Conservation (phyloP, 2,797 vertebrate species). For the Sebastes taczanowskii region DNA sequence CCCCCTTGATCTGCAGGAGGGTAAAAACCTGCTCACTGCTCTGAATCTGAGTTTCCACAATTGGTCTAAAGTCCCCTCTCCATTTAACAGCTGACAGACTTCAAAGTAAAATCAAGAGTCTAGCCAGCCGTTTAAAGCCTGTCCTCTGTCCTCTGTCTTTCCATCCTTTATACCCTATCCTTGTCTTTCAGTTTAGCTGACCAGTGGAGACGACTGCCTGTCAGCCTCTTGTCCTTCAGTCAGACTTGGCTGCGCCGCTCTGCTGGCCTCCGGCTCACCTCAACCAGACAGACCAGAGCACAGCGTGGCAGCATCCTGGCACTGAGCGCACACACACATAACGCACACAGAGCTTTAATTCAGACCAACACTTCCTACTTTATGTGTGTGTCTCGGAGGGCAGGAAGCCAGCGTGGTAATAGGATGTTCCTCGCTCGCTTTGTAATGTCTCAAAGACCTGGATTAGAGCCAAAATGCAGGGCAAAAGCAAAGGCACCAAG, state of each 20-base stretch:
- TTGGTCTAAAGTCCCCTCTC: neutral
- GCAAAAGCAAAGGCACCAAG: neutral
- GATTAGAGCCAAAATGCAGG: conserved; percentile 7
- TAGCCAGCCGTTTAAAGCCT: conserved; percentile 11
- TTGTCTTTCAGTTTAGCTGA: conserved; percentile 52
- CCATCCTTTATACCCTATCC: conserved; percentile 28
- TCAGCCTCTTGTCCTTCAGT: conserved; percentile 52
- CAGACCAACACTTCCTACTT: conserved; percentile 62
- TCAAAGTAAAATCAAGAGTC: conserved; percentile 30
- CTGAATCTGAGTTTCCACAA: conserved; percentile 26
- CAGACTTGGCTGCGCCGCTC: conserved; percentile 48
- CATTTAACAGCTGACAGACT: conserved; percentile 11
- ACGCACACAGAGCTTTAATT: conserved; percentile 67
- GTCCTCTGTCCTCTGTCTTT: conserved; percentile 13
- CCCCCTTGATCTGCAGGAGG: neutral
- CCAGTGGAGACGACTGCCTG: conserved; percentile 46
- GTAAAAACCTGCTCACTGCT: conserved; percentile 26
- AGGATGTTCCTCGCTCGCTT: conserved; percentile 68
- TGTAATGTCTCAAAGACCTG: conserved; percentile 52
- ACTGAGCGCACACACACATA: conserved; percentile 23
- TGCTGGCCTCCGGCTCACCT: conserved; percentile 61
- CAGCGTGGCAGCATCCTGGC: conserved; percentile 68
- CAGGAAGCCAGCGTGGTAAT: conserved; percentile 69
- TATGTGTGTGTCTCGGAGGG: conserved; percentile 24
- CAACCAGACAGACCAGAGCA: conserved; percentile 57